phyloP scores from a whole-genome alignment of 2,113 vertebrate species.

The Nycticryphes semicollaris region DNA sequence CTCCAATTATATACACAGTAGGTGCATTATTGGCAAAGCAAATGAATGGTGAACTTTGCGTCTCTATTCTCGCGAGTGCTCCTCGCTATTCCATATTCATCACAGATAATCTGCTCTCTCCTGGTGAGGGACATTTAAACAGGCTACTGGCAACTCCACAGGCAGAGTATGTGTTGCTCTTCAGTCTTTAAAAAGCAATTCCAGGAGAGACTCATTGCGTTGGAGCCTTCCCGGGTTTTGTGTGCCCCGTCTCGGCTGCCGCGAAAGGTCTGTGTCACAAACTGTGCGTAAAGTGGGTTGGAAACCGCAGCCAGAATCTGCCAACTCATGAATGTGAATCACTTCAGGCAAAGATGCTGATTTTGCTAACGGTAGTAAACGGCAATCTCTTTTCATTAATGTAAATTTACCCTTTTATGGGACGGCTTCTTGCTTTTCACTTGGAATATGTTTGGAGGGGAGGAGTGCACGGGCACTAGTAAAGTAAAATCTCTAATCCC shows the following conservation, averaged over 20 bases:
- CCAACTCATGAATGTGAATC: not conserved
- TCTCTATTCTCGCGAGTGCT: not conserved
- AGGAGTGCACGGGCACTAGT: not conserved
- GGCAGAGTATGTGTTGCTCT: not conserved
- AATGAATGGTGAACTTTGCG: not conserved
- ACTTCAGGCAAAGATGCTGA: not conserved
- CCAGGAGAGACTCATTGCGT: not conserved
- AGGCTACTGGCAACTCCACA: not conserved
- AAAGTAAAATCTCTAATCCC: not conserved
- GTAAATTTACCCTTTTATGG: not conserved
- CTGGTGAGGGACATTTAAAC: not conserved
- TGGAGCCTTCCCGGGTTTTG: not conserved
- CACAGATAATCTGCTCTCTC: not conserved
- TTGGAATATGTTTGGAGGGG: not conserved
- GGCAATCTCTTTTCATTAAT: not conserved
- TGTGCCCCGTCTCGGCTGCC: not conserved
- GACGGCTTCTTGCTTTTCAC: not conserved
- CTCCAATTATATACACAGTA: not conserved
- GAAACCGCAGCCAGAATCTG: not conserved
- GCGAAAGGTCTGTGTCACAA: not conserved
- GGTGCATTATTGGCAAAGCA: not conserved
- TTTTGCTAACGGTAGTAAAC: not conserved
- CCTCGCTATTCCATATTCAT: not conserved
- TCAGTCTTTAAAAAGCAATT: not conserved
- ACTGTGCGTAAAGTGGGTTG: fast-evolving